These are phyloP conservation scores for Anoplophora glabripennis DNA, from an alignment of 1,140 invertebrate species.

Conservation along the genomic window DNA sequence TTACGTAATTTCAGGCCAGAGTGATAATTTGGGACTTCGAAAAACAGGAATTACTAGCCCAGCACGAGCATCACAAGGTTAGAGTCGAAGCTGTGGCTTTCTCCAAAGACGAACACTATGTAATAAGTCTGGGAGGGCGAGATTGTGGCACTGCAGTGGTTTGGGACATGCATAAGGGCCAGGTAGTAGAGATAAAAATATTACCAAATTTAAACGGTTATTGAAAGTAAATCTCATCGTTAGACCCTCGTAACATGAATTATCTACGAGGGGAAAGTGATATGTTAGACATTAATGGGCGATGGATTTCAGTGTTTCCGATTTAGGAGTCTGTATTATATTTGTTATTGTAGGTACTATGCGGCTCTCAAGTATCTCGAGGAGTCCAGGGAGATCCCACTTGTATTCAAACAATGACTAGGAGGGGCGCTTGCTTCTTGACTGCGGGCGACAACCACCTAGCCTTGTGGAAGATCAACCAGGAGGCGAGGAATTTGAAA, in stretches of 20 bases:
- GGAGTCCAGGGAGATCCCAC: conserved; percentile 66
- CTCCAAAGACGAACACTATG: conserved; percentile 73
- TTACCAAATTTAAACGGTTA: too few relatives aligned
- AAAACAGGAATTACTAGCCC: conserved; percentile 57
- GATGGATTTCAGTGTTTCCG: too few relatives aligned
- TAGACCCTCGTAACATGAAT: too few relatives aligned
- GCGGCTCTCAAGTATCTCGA: conserved; percentile 23
- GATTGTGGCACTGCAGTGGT: conserved; percentile 83
- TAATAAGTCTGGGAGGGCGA: conserved; percentile 82
- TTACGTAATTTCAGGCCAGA: conserved; percentile 57
- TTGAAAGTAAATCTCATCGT: too few relatives aligned
- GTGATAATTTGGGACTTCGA: conserved; percentile 87
- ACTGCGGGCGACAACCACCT: conserved; percentile 69
- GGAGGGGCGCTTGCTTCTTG: conserved; percentile 61
- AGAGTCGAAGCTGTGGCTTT: conserved; percentile 80
- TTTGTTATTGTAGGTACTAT: too few relatives aligned
- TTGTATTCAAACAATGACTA: conserved; percentile 56
- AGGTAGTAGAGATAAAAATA: too few relatives aligned
- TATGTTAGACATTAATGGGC: too few relatives aligned
- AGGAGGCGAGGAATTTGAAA: conserved; percentile 63
- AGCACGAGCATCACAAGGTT: conserved; percentile 80
- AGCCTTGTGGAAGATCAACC: conserved; percentile 72
- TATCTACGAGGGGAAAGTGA: too few relatives aligned
- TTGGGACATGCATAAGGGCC: conserved; percentile 58
- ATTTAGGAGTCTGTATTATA: too few relatives aligned